Conservation (phyloP, 2,888 invertebrate genomes). For the Tipula unca region DNA sequence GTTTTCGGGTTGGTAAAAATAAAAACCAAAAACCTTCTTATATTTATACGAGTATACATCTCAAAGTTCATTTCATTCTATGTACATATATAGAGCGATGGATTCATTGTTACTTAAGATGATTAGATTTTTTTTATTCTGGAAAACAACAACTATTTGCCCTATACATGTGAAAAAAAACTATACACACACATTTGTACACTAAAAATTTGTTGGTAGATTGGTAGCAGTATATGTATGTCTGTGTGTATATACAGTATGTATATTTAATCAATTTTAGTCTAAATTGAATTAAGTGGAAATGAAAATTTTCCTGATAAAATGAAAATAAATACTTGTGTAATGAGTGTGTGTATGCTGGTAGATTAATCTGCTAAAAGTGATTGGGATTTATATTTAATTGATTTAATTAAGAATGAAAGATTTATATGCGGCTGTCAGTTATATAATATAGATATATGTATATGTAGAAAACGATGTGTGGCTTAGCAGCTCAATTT, state of each 20-base stretch:
- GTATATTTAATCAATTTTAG: not conserved
- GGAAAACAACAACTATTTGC: not conserved
- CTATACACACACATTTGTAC: not conserved
- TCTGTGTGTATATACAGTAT: not conserved
- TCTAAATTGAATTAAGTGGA: slow-evolving; percentile 8
- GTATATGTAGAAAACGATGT: not conserved
- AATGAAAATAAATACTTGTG: not conserved
- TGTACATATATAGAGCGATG: not conserved
- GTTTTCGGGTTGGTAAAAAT: not conserved
- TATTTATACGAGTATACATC: not conserved
- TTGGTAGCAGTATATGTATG: not conserved
- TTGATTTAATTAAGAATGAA: not conserved
- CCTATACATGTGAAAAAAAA: not conserved
- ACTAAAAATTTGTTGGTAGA: not conserved
- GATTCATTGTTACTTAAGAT: slow-evolving; percentile 14
- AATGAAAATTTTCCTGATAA: slow-evolving; percentile 14
- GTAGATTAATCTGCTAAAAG: slow-evolving; percentile 4
- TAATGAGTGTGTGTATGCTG: not conserved
- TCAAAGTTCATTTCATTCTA: not conserved
- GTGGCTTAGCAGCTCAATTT: not conserved
- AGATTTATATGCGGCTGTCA: not conserved
- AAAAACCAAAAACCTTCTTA: not conserved
- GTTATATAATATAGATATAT: not conserved
- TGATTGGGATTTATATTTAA: slow-evolving; percentile 14
- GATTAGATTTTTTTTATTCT: not conserved